Conservation (phyloP, 1,140 invertebrate species). For the Drosophila ohnishii region DNA sequence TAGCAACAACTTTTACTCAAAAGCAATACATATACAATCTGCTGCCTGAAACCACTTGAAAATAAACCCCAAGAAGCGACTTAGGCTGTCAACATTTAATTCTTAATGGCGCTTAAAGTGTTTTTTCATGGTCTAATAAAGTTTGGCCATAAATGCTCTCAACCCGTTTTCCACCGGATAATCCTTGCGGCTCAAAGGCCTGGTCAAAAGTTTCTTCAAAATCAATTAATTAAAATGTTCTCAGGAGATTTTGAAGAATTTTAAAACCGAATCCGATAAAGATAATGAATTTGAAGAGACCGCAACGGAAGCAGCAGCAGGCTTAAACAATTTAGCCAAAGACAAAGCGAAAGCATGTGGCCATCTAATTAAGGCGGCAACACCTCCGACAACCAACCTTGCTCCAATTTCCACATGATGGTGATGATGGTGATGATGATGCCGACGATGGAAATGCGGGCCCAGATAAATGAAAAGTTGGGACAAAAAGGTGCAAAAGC, state of each 20-base stretch:
- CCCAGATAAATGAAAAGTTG: conserved; percentile 43
- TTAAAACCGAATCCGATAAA: conserved; percentile 9
- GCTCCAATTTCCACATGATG: conserved; percentile 28
- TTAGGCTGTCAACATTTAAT: conserved; percentile 45
- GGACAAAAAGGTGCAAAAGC: conserved; percentile 47
- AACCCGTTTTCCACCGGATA: conserved; percentile 15
- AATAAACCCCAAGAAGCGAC: conserved; percentile 26
- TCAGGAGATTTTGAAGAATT: conserved; percentile 7
- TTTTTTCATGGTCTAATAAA: conserved; percentile 41
- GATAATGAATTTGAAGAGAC: conserved; percentile 26
- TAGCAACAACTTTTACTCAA: conserved; percentile 4
- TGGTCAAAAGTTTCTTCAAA: conserved; percentile 38
- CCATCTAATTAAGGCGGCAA: conserved; percentile 46
- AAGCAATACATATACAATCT: conserved; percentile 15
- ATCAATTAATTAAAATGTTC: conserved; percentile 41
- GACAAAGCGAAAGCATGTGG: conserved; percentile 28
- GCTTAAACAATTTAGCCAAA: conserved; percentile 19
- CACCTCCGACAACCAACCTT: conserved; percentile 49
- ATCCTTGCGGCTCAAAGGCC: conserved; percentile 26
- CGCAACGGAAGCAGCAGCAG: background rate
- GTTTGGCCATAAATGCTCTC: conserved; percentile 29
- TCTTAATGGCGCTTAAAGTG: conserved; percentile 39
- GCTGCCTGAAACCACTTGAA: conserved; percentile 24
- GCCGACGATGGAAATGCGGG: conserved; percentile 26
- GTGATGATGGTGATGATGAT: conserved; percentile 1